Percentiles rank a stretch among this genome's conserved stretches.
phyloP scores from a whole-genome alignment of 2,888 invertebrate species.

The Ophion ellenae region DNA sequence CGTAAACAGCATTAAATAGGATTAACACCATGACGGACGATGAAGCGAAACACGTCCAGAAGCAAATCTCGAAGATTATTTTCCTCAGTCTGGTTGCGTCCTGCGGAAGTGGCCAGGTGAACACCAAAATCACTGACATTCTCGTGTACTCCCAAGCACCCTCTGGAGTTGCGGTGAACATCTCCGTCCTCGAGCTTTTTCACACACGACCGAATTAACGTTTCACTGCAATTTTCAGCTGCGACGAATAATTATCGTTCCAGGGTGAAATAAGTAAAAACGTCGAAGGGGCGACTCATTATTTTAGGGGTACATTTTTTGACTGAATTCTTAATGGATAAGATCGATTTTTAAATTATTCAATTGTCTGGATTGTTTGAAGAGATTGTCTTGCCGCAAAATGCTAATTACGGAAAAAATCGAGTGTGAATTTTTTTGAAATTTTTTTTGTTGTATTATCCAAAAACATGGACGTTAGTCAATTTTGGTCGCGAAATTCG shows the following conservation, averaged over 20 bases:
- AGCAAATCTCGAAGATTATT: constrained; percentile 67
- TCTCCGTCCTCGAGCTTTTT: background rate
- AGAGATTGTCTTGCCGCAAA: no score
- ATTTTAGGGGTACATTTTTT: no score
- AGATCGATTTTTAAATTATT: no score
- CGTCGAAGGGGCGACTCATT: no score
- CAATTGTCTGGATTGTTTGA: no score
- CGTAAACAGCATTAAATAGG: constrained; percentile 68
- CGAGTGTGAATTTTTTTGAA: no score
- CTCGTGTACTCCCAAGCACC: constrained; percentile 60
- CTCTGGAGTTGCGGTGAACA: constrained; percentile 50
- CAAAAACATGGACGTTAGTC: no score
- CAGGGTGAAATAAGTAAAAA: no score
- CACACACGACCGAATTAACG: background rate
- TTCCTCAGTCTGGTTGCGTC: constrained; percentile 53
- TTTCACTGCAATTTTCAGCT: background rate
- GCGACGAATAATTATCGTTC: background rate
- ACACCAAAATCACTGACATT: constrained; percentile 52
- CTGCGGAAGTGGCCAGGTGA: constrained; percentile 71
- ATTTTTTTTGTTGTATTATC: no score
- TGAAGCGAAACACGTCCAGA: constrained; percentile 68
- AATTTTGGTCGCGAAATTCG: no score
- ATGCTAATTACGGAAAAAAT: no score
- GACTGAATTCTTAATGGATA: no score
- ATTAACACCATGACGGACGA: constrained; percentile 65